Percentiles rank a stretch among this genome's conserved stretches.
Conservation (phyloP, 2,797 vertebrate species). For the Betta splendens region DNA sequence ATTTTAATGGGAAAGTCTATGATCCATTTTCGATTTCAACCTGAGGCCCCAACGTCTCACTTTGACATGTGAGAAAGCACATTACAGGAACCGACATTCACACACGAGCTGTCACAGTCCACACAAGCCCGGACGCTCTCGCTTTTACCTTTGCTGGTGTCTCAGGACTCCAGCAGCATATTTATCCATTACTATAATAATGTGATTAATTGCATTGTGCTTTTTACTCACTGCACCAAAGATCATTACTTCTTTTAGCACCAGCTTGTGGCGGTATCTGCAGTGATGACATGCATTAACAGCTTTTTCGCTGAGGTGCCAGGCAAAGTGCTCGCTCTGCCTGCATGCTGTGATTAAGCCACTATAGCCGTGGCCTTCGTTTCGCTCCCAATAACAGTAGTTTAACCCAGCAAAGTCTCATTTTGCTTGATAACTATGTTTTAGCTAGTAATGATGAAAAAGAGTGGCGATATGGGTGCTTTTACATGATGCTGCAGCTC, state of each 20-base stretch:
- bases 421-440: constrained; percentile 43
- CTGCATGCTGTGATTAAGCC: constrained; percentile 59
- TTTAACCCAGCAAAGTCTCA: constrained; percentile 55
- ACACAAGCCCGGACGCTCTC: constrained; percentile 19
- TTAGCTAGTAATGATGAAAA: constrained; percentile 46
- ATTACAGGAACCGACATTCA: constrained; percentile 17
- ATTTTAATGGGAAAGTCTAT: constrained; percentile 68
- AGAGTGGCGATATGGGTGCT: constrained; percentile 23
- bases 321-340: constrained; percentile 41
- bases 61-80: constrained; percentile 11
- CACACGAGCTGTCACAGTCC: constrained; percentile 4
- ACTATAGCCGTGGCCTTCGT: constrained; percentile 37
- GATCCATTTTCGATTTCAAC: constrained; percentile 55
- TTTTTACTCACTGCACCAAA: constrained; percentile 49
- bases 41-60: constrained; percentile 30
- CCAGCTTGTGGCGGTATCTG: constrained; percentile 38
- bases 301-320: constrained; percentile 47
- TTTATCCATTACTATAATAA: constrained; percentile 24
- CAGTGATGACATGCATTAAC: constrained; percentile 59
- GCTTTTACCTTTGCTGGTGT: background rate
- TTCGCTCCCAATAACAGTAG: constrained; percentile 38
- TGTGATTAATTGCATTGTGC: constrained; percentile 19
- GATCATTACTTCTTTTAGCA: constrained; percentile 55
- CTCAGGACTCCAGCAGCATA: background rate
- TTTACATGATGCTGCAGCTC: constrained; percentile 21